Conservation (phyloP, 2,797 vertebrate genomes). For the Syndactyla subalaris region DNA sequence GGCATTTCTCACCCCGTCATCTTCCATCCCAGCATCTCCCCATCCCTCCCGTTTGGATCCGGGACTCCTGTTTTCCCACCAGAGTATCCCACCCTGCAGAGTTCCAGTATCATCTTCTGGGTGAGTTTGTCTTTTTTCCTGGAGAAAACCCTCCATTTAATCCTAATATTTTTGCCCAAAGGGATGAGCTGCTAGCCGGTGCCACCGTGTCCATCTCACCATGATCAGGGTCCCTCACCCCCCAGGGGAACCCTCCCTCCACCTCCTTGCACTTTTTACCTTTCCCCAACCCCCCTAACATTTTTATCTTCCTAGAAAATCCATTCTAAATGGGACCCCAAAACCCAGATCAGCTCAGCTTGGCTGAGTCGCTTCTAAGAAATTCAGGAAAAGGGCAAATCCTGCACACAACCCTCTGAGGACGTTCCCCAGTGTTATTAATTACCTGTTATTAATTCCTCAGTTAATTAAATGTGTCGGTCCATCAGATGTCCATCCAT, state of each 20-base stretch:
- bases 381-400: background rate
- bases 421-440: accelerated
- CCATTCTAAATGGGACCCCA: background rate
- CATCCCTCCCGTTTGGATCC: background rate
- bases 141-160: background rate
- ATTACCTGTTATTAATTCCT: background rate
- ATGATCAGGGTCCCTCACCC: background rate
- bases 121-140: background rate
- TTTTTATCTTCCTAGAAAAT: background rate
- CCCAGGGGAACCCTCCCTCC: background rate
- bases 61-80: background rate
- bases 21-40: background rate
- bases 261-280: no score
- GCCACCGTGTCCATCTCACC: background rate
- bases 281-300: no score
- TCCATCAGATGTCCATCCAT: background rate
- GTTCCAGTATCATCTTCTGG: accelerated
- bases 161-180: accelerated
- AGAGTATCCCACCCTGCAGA: background rate
- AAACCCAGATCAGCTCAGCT: background rate
- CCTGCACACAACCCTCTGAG: accelerated
- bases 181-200: background rate
- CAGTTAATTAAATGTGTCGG: background rate
- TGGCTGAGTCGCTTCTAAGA: background rate
- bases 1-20: background rate